phyloP scores from a whole-genome alignment of 2,797 vertebrate genomes.

The Lerista edwardsae region DNA sequence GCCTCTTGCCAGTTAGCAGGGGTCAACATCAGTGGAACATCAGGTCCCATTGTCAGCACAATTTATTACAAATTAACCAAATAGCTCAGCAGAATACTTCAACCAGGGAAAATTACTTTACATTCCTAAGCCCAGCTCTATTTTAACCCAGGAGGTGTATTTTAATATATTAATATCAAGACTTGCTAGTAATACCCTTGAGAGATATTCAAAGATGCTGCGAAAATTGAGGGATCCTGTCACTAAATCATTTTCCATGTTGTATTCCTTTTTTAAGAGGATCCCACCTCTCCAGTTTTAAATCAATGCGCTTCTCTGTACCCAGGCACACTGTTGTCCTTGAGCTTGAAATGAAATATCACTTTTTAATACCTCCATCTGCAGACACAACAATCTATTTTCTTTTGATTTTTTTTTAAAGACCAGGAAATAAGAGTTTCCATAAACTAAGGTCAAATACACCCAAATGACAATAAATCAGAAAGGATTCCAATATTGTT shows the following conservation, averaged over 20 bases:
- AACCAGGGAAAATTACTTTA: not conserved
- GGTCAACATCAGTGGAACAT: no score
- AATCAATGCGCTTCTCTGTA: not conserved
- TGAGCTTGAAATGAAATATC: conserved; percentile 4
- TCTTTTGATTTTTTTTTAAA: not conserved
- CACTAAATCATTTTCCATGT: not conserved
- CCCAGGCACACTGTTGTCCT: not conserved
- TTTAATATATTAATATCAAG: not conserved
- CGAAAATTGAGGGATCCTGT: not conserved
- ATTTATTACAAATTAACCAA: conserved; percentile 3
- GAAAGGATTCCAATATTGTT: not conserved
- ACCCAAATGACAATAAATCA: not conserved
- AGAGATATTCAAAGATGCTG: not conserved
- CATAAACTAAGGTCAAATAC: not conserved
- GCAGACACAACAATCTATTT: not conserved
- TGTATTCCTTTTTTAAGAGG: not conserved
- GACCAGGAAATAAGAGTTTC: conserved; percentile 7
- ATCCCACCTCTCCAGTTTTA: not conserved
- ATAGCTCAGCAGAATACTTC: not conserved
- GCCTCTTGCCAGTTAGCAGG: no score
- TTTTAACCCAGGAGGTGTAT: not conserved
- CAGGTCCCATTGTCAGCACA: not conserved
- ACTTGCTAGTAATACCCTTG: not conserved
- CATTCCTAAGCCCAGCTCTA: not conserved
- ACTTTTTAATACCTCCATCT: conserved; percentile 24